Evolutionary conservation across 2,797 vertebrate species (phyloP), one percentile per base, ranked within the genome.

Genomic region (Pipistrellus nathusii): DNA sequence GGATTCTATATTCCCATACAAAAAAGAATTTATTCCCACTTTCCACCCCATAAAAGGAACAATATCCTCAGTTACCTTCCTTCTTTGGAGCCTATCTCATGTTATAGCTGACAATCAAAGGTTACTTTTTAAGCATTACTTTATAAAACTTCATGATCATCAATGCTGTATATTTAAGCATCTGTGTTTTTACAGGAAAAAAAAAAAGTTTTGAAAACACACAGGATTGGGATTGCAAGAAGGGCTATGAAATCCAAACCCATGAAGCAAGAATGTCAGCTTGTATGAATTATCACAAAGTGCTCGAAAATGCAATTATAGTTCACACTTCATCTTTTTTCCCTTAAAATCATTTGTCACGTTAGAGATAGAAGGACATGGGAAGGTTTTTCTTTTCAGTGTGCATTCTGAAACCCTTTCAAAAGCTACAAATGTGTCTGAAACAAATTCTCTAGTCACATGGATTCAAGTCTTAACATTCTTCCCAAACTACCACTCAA

Each of bases 361-460:
- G 23, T 91, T 48, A 93, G 89, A 80, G 41, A 72, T 0, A 88
- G 64, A 35, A n/a, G 44, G 35, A 10, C 44, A 14, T 48, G 66
- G 6, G 18, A 69, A 78, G 27, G 4, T 62, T 48, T 59, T 83
- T 23, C 12, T 38, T 75, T n/a, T 64, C 23, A 92, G 51, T 66
- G 8, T 86, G 18, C 21, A 77, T 64, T 93, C 21, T 62, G 15
- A 95, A 96, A 94, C 21, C 66, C 85, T 88, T 90, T 84, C 55
- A 85, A 95, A 93, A 82, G 46, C 94, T 95, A 94, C 88, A 91
- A 85, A 35, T 62, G 66, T 73, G 62, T 88, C 83, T 53, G 73
- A 94, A 95, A 91, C 44, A 90, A 88, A 89, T 86, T 95, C 71
- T 92, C 48, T 48, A 88, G 72, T 96, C 91, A 93, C 81, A 94